Conservation (phyloP, 1,140 invertebrate genomes). For the Drosophila melanogaster region DNA sequence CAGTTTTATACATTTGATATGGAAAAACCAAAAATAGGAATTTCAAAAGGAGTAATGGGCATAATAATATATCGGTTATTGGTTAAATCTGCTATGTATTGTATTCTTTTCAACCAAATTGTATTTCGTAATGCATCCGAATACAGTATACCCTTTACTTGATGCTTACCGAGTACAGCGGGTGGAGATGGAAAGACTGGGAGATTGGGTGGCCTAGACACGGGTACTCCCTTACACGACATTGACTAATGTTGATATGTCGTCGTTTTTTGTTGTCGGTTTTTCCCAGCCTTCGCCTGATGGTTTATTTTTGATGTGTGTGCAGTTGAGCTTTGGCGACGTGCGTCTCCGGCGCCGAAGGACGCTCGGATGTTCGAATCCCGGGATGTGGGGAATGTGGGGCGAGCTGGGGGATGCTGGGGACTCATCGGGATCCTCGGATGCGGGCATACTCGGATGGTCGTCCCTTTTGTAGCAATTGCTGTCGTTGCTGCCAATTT, state of each 20-base stretch:
- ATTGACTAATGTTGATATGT: slow-evolving; percentile 82
- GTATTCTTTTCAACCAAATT: background rate
- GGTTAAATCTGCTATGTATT: too few relatives aligned
- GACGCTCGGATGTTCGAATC: slow-evolving; percentile 14
- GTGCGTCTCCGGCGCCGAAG: slow-evolving; percentile 47
- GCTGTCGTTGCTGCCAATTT: slow-evolving; percentile 56
- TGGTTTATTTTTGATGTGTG: slow-evolving; percentile 75
- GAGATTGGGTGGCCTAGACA: slow-evolving; percentile 57
- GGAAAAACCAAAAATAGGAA: too few relatives aligned
- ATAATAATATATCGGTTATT: too few relatives aligned
- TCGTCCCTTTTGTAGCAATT: slow-evolving; percentile 68
- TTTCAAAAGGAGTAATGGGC: too few relatives aligned
- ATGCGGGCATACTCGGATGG: background rate
- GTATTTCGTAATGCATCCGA: background rate
- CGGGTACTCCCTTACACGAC: slow-evolving; percentile 72
- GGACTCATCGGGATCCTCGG: slow-evolving; percentile 9
- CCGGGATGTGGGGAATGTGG: background rate
- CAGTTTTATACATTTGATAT: background rate
- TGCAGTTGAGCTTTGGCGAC: slow-evolving; percentile 61
- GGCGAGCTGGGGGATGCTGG: background rate
- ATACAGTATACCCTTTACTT: slow-evolving; percentile 4
- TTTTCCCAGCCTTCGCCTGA: slow-evolving; percentile 51
- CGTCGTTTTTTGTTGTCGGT: slow-evolving; percentile 58
- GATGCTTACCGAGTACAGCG: slow-evolving; percentile 1
- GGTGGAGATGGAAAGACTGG: background rate